phyloP scores from a whole-genome alignment of 2,113 vertebrate species.

The Perca fluviatilis region DNA sequence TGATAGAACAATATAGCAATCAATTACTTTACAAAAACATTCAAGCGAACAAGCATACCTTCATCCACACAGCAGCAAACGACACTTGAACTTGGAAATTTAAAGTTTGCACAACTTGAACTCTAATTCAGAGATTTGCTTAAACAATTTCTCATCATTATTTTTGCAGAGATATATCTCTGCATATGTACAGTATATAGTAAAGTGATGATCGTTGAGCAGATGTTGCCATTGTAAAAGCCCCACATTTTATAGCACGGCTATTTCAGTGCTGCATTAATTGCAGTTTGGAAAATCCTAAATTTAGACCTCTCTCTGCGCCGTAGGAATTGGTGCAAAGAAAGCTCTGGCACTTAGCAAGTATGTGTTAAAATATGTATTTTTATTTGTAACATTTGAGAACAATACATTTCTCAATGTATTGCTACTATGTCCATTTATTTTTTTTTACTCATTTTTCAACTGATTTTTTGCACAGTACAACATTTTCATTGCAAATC shows the following conservation, averaged over 20 bases:
- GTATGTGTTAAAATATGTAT: neutral
- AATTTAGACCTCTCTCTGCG: neutral
- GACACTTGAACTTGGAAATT: neutral
- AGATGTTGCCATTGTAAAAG: neutral
- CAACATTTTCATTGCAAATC: too few species aligned
- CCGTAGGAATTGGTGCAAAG: neutral
- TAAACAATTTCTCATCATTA: neutral
- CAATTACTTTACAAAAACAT: neutral
- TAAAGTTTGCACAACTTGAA: neutral
- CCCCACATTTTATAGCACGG: neutral
- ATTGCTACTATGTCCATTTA: neutral
- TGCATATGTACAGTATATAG: too few species aligned
- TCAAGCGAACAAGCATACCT: neutral
- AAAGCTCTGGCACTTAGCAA: conserved; percentile 3
- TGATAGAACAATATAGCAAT: conserved; percentile 5
- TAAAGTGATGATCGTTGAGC: neutral
- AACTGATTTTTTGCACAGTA: neutral
- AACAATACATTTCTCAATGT: neutral
- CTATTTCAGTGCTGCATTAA: neutral
- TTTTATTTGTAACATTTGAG: neutral
- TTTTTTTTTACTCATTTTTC: too few species aligned
- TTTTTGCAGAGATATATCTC: neutral
- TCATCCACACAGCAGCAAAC: neutral
- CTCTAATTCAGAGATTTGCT: too few species aligned
- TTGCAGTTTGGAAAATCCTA: neutral